phyloP scores from a whole-genome alignment of 1,140 invertebrate species.

The Pomacea maculata region DNA sequence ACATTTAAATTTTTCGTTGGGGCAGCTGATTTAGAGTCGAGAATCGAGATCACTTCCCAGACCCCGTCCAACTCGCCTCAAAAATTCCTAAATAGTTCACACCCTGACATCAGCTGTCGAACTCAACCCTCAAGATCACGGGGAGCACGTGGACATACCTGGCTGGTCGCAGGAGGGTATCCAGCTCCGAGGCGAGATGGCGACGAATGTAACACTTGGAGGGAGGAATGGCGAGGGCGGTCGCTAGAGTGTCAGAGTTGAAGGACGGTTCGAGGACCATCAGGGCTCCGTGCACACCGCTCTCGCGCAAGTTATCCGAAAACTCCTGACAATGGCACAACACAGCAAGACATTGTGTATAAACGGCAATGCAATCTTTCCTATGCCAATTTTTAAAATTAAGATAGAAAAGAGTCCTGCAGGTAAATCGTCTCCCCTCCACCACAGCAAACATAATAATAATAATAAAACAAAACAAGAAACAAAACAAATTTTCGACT shows the following conservation, averaged over 20 bases:
- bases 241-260: conserved; percentile 92
- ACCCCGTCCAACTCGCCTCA: background rate
- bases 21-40: too few species aligned
- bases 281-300: conserved; percentile 91
- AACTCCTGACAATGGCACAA: conserved; percentile 73
- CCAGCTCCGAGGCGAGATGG: conserved; percentile 89
- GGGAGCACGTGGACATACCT: conserved; percentile 71
- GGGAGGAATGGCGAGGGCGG: conserved; percentile 89
- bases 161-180: conserved; percentile 87
- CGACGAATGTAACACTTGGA: conserved; percentile 92
- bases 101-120: background rate
- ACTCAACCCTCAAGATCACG: background rate
- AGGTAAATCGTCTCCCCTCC: background rate
- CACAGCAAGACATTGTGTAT: background rate
- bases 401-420: too few species aligned
- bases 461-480: too few species aligned
- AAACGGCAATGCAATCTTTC: background rate
- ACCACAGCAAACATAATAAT: background rate
- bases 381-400: too few species aligned
- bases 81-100: background rate
- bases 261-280: conserved; percentile 91
- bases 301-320: conserved; percentile 93
- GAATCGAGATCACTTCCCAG: too few species aligned
- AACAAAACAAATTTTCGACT: background rate
- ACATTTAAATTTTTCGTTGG: too few species aligned